Evolutionary conservation across 2,113 vertebrate genomes (phyloP).

Genomic region (Amazona guildingii): DNA sequence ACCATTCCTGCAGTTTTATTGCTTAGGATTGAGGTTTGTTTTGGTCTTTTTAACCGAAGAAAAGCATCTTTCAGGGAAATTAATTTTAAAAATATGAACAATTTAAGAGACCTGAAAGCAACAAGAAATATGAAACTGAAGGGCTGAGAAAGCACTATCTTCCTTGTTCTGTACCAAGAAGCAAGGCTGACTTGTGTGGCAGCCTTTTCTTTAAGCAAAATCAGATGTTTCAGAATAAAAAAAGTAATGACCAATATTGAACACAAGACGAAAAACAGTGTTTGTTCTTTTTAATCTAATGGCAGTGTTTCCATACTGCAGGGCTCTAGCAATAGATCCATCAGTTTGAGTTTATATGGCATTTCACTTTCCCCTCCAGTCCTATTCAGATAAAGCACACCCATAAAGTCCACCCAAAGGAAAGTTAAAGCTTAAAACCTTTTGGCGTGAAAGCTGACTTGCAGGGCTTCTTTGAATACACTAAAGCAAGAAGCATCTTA

Average conservation of each 20-base stretch:
- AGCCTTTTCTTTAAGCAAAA: neutral
- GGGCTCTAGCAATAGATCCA: conserved; percentile 17
- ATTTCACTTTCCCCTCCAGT: neutral
- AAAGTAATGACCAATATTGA: neutral
- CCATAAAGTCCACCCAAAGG: neutral
- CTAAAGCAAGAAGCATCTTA: neutral
- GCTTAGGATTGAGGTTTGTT: neutral
- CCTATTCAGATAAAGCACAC: conserved; percentile 3
- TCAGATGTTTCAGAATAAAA: neutral
- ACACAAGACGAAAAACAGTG: neutral
- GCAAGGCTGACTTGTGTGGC: neutral
- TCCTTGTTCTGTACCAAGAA: neutral
- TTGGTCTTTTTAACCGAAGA: neutral
- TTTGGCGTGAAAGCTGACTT: neutral
- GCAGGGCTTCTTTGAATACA: neutral
- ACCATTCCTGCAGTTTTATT: neutral
- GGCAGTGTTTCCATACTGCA: neutral
- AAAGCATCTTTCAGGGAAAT: neutral
- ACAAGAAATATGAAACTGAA: conserved; percentile 8
- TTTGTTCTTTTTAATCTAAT: conserved; percentile 32
- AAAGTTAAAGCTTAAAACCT: conserved; percentile 2
- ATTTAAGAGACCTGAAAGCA: neutral
- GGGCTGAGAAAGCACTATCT: neutral
- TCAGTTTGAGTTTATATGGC: conserved; percentile 9
- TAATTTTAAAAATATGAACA: neutral